Conservation (phyloP, 2,113 vertebrate species). For the Cacatua alba region DNA sequence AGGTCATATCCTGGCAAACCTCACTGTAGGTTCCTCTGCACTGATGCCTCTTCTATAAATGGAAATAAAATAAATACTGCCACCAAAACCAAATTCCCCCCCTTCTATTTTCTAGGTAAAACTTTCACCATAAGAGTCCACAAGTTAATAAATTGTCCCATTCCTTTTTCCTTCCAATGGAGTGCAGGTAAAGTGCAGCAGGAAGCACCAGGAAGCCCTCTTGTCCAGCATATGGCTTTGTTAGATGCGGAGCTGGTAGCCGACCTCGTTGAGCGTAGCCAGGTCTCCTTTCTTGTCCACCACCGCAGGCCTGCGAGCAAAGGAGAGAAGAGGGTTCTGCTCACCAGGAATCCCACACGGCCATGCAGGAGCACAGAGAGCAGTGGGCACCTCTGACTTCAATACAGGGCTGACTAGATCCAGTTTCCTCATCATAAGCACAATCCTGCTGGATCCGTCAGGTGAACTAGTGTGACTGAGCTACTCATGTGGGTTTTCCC, state of each 20-base stretch:
- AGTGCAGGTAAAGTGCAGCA: slow-evolving; percentile 70
- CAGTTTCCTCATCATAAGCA: neutral
- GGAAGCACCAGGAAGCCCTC: slow-evolving; percentile 68
- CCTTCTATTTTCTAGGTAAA: slow-evolving; percentile 47
- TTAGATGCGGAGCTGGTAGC: slow-evolving; percentile 96
- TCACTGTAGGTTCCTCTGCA: neutral
- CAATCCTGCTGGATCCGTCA: neutral
- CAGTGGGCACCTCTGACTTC: neutral
- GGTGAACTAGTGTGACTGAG: rapidly evolving
- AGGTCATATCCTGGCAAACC: neutral
- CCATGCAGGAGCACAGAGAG: rapidly evolving
- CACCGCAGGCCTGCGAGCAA: slow-evolving; percentile 80
- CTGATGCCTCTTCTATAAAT: slow-evolving; percentile 1
- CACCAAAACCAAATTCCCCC: neutral
- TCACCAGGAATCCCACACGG: neutral
- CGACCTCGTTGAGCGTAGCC: slow-evolving; percentile 86
- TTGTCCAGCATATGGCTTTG: neutral
- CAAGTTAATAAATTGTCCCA: slow-evolving; percentile 58
- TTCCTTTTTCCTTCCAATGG: slow-evolving; percentile 35
- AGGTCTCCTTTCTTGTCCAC: slow-evolving; percentile 89
- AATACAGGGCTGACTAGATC: neutral
- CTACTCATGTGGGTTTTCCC: neutral
- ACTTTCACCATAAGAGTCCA: slow-evolving; percentile 43
- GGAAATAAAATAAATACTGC: slow-evolving; percentile 40
- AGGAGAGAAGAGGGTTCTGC: neutral